Evolutionary conservation across 2,888 invertebrate species (phyloP).

Genomic region (Artemia sinica): DNA sequence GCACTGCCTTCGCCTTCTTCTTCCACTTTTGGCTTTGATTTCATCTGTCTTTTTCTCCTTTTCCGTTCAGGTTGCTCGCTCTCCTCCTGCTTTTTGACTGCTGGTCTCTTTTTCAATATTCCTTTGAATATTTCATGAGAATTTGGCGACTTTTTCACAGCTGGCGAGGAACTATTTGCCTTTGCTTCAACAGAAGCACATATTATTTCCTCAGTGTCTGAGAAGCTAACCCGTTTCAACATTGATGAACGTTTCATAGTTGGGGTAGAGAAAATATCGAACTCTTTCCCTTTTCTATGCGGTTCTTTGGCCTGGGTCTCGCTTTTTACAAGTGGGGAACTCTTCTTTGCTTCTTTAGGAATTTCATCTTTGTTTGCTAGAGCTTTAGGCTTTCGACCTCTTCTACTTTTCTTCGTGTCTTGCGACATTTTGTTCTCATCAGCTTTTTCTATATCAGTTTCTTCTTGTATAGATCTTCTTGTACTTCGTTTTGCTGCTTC

Average conservation of each 20-base stretch:
- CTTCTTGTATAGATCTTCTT: no score
- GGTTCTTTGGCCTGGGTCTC: not conserved
- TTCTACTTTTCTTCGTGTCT: no score
- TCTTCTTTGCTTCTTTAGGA: no score
- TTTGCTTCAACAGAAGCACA: no score
- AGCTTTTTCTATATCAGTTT: no score
- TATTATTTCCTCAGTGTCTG: not conserved
- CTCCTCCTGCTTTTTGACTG: not conserved
- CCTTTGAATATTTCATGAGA: not conserved
- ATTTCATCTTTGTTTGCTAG: no score
- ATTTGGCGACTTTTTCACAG: not conserved
- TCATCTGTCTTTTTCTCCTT: not conserved
- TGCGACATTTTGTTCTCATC: no score
- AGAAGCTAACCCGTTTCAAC: constrained; percentile 3
- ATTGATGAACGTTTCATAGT: constrained; percentile 5
- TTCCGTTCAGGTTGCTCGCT: constrained; percentile 4
- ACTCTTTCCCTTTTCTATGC: constrained; percentile 1
- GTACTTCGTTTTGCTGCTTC: no score
- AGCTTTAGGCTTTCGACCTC: no score
- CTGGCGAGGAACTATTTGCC: not conserved
- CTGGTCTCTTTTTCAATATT: not conserved
- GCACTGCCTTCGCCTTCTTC: not conserved
- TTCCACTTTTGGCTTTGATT: not conserved
- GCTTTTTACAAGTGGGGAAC: no score
- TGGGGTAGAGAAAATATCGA: constrained; percentile 7